These are phyloP conservation scores for Corythornis madagascariensis DNA, from an alignment of 2,113 vertebrate genomes.

Conservation along the genomic window DNA sequence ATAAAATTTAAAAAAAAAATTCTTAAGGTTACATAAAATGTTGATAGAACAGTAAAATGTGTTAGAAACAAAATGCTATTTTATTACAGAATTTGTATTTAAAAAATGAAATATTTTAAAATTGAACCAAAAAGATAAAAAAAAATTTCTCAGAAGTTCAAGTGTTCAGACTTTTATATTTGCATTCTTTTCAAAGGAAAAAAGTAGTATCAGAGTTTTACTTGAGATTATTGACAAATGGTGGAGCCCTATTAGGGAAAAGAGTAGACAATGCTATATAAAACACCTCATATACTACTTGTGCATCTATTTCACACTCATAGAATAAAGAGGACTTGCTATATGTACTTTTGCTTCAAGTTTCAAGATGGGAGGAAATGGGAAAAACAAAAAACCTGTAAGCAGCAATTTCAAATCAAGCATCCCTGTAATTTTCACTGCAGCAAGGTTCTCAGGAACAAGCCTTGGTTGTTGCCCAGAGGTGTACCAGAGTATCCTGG, in stretches of 20 bases:
- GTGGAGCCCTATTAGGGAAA: neutral
- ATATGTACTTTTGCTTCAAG: neutral
- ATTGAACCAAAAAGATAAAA: neutral
- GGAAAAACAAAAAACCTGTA: neutral
- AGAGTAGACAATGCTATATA: accelerated
- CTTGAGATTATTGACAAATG: neutral
- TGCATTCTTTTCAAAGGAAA: neutral
- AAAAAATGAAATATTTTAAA: neutral
- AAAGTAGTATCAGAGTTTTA: neutral
- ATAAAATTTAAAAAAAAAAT: neutral
- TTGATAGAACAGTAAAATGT: neutral
- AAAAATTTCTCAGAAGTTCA: neutral
- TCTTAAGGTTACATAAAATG: neutral
- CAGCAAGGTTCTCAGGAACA: neutral
- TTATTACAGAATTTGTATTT: neutral
- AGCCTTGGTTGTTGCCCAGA: neutral
- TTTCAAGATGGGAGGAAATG: neutral
- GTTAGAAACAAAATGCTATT: neutral
- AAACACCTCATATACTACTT: neutral
- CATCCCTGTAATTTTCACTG: neutral
- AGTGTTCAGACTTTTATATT: neutral
- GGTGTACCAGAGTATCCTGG: neutral
- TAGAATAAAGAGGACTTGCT: neutral
- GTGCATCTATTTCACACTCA: neutral
- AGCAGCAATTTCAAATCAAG: neutral